These are phyloP conservation scores for Microcebus griseorufus DNA, from an alignment of 2,113 vertebrate species.

Conservation along the genomic window DNA sequence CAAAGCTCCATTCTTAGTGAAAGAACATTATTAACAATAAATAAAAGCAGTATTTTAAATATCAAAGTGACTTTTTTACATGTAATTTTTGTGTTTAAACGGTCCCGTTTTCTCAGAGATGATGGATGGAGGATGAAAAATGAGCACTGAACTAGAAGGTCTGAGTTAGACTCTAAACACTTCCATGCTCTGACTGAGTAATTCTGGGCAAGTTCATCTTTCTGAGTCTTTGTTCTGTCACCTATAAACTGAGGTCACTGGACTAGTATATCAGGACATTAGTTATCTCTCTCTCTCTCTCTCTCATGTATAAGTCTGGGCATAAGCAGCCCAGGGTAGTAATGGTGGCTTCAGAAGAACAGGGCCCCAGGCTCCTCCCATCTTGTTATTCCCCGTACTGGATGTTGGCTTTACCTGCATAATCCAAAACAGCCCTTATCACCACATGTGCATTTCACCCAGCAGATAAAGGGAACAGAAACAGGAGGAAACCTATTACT, in stretches of 20 bases:
- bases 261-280: neutral
- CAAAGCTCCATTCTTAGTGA: neutral
- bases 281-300: neutral
- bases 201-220: neutral
- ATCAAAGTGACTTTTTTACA: neutral
- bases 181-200: neutral
- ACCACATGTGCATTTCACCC: neutral
- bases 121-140: neutral
- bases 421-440: neutral
- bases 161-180: neutral
- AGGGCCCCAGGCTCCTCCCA: neutral
- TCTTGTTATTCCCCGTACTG: neutral
- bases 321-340: neutral
- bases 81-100: neutral
- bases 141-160: neutral
- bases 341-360: neutral
- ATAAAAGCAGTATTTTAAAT: neutral
- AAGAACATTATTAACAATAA: conserved; percentile 3
- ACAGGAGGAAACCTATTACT: neutral
- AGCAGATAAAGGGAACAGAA: neutral
- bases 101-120: neutral
- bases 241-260: neutral
- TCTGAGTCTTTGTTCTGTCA: neutral
- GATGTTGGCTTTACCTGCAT: neutral
- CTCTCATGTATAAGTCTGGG: neutral